Evolutionary conservation across 2,888 invertebrate species (phyloP).

Genomic region (Hypomecis punctinalis): DNA sequence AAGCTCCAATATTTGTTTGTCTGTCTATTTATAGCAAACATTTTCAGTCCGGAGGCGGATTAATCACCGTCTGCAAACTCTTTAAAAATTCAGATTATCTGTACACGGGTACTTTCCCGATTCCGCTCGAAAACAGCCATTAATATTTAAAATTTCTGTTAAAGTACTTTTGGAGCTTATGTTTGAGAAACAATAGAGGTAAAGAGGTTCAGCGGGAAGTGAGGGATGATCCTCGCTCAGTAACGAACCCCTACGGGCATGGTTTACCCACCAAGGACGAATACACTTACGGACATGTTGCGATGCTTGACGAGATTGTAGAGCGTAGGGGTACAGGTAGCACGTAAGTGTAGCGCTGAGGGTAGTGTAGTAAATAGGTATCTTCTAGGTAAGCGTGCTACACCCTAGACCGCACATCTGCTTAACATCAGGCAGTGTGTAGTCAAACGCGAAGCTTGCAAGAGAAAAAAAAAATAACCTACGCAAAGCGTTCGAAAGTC

Average conservation of each 20-base stretch:
- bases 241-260: conserved; percentile 72
- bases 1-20: background rate
- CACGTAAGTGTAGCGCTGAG: no score
- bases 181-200: conserved; percentile 44
- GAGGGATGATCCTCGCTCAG: conserved; percentile 58
- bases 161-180: conserved; percentile 43
- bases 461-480: no score
- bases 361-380: no score
- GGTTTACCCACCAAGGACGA: conserved; percentile 40
- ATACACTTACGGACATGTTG: background rate
- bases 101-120: conserved; percentile 62
- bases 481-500: no score
- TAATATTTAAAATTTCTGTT: conserved; percentile 64
- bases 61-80: conserved; percentile 65
- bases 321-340: no score
- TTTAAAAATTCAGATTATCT: conserved; percentile 75
- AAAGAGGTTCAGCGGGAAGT: conserved; percentile 52
- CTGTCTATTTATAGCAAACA: conserved; percentile 23
- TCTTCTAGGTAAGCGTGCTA: no score
- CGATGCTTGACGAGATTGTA: background rate
- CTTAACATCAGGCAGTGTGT: no score
- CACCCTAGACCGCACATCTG: no score
- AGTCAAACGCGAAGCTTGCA: no score
- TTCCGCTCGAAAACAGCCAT: conserved; percentile 58
- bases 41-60: conserved; percentile 52